Conservation (phyloP, 1,140 invertebrate species). For the Zeugodacus cucurbitae region DNA sequence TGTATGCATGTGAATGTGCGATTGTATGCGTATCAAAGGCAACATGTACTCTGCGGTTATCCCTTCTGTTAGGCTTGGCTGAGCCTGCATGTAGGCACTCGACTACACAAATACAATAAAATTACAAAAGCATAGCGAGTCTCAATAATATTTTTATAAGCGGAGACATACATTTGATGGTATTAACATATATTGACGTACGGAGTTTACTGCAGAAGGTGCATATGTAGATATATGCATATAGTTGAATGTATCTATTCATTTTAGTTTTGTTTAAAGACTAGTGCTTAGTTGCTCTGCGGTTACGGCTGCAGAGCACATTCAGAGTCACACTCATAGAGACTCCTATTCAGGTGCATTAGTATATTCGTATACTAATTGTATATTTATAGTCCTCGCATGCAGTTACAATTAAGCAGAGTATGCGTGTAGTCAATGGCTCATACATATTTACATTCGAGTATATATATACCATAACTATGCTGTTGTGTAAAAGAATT, state of each 20-base stretch:
- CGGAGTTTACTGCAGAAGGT: background rate
- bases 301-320: background rate
- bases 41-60: constrained; percentile 3
- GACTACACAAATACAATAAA: background rate
- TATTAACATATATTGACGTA: background rate
- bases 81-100: background rate
- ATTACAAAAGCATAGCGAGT: background rate
- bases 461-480: no score
- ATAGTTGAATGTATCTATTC: background rate
- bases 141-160: background rate
- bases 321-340: background rate
- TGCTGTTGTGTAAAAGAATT: no score
- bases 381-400: no score
- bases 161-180: background rate
- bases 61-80: background rate
- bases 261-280: background rate
- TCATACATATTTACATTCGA: no score
- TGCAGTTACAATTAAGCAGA: no score
- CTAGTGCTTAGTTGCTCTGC: background rate
- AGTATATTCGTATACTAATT: background rate
- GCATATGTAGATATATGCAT: background rate
- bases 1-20: background rate
- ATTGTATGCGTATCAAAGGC: background rate
- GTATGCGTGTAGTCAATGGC: no score
- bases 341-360: background rate